Evolutionary conservation across 2,797 vertebrate genomes (phyloP).

Genomic region (Passerculus sandwichensis): DNA sequence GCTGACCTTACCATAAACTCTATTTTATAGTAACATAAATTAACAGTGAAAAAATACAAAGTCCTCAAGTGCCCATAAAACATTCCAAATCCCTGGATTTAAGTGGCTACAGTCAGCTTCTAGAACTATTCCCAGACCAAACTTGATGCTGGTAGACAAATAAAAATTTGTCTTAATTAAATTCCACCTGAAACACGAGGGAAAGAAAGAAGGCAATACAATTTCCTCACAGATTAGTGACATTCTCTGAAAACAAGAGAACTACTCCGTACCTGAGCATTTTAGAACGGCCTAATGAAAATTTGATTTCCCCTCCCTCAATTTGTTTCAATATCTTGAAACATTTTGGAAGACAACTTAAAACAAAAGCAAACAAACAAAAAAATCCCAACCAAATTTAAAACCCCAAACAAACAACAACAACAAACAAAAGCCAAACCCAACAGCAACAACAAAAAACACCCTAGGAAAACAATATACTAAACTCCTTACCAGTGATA

Average conservation of each 20-base stretch:
- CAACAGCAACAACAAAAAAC: background rate
- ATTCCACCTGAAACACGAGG: background rate
- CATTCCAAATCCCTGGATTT: background rate
- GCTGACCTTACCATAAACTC: background rate
- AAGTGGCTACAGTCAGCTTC: background rate
- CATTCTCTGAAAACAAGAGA: background rate
- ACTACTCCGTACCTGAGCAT: background rate
- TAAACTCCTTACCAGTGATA: background rate
- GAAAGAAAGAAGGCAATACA: background rate
- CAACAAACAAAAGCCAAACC: background rate
- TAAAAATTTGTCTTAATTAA: background rate
- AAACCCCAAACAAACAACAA: background rate
- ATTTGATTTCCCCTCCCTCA: fast-evolving
- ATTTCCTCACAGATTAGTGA: background rate
- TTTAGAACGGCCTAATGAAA: background rate
- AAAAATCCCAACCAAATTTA: background rate
- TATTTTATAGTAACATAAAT: background rate
- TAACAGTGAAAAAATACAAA: background rate
- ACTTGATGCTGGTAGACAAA: background rate
- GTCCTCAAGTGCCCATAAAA: background rate
- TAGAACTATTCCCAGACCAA: background rate
- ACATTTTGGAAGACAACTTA: background rate
- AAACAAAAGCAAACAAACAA: background rate
- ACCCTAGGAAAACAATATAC: background rate
- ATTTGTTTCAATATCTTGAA: background rate